phyloP scores from a whole-genome alignment of 2,113 vertebrate species.

The Oostethus manadensis region DNA sequence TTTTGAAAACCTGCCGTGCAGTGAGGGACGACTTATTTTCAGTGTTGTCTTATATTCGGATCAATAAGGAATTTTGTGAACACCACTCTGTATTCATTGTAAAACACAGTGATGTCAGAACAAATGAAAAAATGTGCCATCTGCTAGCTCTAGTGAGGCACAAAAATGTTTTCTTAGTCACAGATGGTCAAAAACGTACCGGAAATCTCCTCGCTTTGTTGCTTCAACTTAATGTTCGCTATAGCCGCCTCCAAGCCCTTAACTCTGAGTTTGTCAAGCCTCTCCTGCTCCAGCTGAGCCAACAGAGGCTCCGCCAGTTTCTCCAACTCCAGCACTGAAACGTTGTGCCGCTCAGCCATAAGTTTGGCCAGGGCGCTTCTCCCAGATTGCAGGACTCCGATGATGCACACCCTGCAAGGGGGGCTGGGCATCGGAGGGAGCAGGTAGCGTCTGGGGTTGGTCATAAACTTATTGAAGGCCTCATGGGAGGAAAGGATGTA shows the following conservation, averaged over 20 bases:
- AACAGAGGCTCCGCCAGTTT: conserved; percentile 57
- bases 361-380: conserved; percentile 78
- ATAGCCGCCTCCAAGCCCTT: conserved; percentile 70
- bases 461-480: conserved; percentile 73
- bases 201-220: conserved; percentile 29
- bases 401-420: conserved; percentile 82
- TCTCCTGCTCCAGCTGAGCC: conserved; percentile 54
- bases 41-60: too few species aligned
- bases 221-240: conserved; percentile 60
- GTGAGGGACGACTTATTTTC: too few species aligned
- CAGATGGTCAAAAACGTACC: conserved; percentile 20
- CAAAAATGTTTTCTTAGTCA: not conserved
- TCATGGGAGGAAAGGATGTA: conserved; percentile 82
- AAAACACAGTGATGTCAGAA: too few species aligned
- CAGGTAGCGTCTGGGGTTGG: conserved; percentile 83
- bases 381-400: conserved; percentile 79
- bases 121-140: too few species aligned
- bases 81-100: too few species aligned
- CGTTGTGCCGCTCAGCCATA: conserved; percentile 77
- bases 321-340: conserved; percentile 77
- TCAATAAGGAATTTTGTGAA: too few species aligned
- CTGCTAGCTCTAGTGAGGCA: too few species aligned
- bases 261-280: conserved; percentile 51
- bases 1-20: too few species aligned
- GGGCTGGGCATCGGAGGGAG: conserved; percentile 83